phyloP scores from a whole-genome alignment of 2,113 vertebrate species.

The Ursus arctos region DNA sequence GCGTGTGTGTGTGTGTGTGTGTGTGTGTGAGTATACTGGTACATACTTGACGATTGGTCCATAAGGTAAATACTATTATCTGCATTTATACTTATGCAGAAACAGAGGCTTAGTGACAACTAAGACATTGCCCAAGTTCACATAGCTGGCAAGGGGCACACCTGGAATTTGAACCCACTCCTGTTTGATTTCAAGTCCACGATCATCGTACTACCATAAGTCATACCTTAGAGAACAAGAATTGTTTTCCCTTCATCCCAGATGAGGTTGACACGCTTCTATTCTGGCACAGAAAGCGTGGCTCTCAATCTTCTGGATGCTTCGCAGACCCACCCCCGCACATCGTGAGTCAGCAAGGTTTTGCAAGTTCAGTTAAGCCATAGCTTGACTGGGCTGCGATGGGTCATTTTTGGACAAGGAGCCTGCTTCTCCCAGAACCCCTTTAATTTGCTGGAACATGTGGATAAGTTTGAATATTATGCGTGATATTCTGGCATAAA shows the following conservation, averaged over 20 bases:
- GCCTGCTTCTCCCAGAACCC: background rate
- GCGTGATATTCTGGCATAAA: too few species aligned
- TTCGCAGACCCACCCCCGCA: too few species aligned
- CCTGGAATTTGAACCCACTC: background rate
- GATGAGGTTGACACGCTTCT: background rate
- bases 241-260: background rate
- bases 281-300: accelerated
- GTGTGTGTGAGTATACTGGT: too few species aligned
- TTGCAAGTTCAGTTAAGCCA: background rate
- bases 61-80: background rate
- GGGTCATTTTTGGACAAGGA: background rate
- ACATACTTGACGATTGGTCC: background rate
- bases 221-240: background rate
- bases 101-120: background rate
- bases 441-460: background rate
- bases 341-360: accelerated
- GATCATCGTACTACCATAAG: accelerated
- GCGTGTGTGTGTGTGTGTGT: accelerated
- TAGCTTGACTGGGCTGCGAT: too few species aligned
- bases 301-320: too few species aligned
- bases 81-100: background rate
- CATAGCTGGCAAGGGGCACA: background rate
- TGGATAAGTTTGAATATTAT: background rate
- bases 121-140: background rate
- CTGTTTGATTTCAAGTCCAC: background rate